Percentiles rank a stretch among this genome's conserved stretches.
Conservation (phyloP, 2,113 vertebrate genomes). For the Cygnus buccinator region DNA sequence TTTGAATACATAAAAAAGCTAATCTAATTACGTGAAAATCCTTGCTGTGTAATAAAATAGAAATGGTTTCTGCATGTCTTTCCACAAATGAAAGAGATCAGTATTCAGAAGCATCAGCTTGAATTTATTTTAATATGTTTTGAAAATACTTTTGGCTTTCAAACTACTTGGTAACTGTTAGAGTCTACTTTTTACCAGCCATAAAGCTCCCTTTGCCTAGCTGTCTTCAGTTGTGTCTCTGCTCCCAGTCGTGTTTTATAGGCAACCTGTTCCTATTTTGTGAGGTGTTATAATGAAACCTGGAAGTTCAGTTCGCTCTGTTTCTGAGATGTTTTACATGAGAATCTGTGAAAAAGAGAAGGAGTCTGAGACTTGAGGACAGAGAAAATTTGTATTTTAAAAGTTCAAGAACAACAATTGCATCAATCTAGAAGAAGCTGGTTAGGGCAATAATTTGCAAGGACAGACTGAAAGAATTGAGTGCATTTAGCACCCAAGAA, state of each 20-base stretch:
- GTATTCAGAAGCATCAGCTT: neutral
- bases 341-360: conserved; percentile 48
- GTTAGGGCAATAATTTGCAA: neutral
- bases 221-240: neutral
- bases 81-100: neutral
- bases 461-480: neutral
- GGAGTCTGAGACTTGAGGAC: neutral
- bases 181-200: neutral
- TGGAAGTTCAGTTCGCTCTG: neutral
- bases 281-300: conserved; percentile 36
- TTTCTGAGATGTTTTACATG: conserved; percentile 28
- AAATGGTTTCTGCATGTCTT: neutral
- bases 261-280: conserved; percentile 2
- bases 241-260: neutral
- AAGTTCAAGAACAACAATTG: neutral
- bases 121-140: neutral
- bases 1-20: neutral
- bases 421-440: neutral
- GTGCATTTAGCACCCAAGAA: neutral
- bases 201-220: neutral
- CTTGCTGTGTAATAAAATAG: conserved; percentile 9
- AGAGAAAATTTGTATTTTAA: neutral
- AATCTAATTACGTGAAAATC: conserved; percentile 38
- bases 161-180: neutral
- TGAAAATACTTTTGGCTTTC: neutral